A percentile compares a stretch with the other conserved stretches of the same genome.
These are phyloP conservation scores for Neoarius graeffei DNA, from an alignment of 2,113 vertebrate genomes.

Conservation along the genomic window DNA sequence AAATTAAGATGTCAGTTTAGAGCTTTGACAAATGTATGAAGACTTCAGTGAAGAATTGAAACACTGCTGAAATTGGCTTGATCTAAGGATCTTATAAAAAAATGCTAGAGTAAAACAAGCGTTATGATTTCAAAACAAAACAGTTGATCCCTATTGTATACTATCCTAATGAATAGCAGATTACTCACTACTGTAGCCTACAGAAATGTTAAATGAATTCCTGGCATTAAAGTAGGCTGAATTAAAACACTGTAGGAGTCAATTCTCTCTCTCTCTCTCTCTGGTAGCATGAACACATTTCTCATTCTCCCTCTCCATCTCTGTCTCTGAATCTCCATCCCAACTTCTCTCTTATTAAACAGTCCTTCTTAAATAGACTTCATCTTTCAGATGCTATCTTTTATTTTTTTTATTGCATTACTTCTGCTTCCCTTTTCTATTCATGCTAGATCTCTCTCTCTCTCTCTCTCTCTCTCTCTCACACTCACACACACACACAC, in stretches of 20 bases:
- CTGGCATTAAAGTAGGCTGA: background rate
- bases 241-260: background rate
- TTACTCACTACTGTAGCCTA: background rate
- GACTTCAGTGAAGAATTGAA: background rate
- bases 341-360: slow-evolving; percentile 73
- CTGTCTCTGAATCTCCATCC: slow-evolving; percentile 53
- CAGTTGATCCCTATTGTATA: background rate
- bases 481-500: slow-evolving; percentile 39
- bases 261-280: slow-evolving; percentile 50
- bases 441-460: slow-evolving; percentile 4
- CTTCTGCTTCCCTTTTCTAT: slow-evolving; percentile 53
- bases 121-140: background rate
- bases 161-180: background rate
- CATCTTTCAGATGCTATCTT: slow-evolving; percentile 59
- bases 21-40: background rate
- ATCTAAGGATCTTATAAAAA: background rate
- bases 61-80: background rate
- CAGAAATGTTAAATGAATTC: background rate
- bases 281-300: slow-evolving; percentile 68
- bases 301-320: slow-evolving; percentile 67
- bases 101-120: background rate
- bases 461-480: background rate
- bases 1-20: background rate
- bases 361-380: slow-evolving; percentile 56
- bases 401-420: slow-evolving; percentile 66